phyloP scores from a whole-genome alignment of 2,113 vertebrate genomes.

The Oreochromis aureus region DNA sequence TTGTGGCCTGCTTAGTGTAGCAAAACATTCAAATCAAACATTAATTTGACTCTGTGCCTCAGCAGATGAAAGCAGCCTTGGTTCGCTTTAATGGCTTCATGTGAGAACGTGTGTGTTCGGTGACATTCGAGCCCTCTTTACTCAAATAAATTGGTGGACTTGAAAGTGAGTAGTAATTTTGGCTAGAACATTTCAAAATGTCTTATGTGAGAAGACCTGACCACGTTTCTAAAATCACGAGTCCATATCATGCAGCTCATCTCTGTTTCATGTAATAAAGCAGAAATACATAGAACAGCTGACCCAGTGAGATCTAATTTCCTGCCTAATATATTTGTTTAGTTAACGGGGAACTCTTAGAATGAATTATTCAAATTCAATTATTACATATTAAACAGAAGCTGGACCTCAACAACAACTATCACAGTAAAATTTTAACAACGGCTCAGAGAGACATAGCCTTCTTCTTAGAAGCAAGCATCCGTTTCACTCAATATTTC shows the following conservation, averaged over 20 bases:
- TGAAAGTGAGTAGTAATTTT: conserved; percentile 17
- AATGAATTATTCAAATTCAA: conserved; percentile 50
- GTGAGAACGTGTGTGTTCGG: background rate
- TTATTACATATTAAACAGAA: conserved; percentile 30
- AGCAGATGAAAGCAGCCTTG: conserved; percentile 45
- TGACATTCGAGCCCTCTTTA: conserved; percentile 8
- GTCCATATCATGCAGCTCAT: background rate
- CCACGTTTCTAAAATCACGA: background rate
- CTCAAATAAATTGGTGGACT: conserved; percentile 30
- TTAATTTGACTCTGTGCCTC: conserved; percentile 50
- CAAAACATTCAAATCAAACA: conserved; percentile 54
- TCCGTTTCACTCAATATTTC: conserved; percentile 3
- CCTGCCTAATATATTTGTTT: background rate
- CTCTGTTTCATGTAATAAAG: background rate
- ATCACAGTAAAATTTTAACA: conserved; percentile 12
- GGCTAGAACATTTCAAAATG: background rate
- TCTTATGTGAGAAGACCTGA: background rate
- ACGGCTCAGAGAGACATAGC: background rate
- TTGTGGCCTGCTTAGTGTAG: conserved; percentile 37
- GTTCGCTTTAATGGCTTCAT: conserved; percentile 31
- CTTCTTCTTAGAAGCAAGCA: background rate
- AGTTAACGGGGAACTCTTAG: background rate
- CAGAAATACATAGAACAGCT: background rate
- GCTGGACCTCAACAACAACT: conserved; percentile 10
- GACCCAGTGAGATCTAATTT: conserved; percentile 1